Base-by-base conservation (phyloP, 2,888 invertebrate genomes). In the Luperina nickerlii region DNA sequence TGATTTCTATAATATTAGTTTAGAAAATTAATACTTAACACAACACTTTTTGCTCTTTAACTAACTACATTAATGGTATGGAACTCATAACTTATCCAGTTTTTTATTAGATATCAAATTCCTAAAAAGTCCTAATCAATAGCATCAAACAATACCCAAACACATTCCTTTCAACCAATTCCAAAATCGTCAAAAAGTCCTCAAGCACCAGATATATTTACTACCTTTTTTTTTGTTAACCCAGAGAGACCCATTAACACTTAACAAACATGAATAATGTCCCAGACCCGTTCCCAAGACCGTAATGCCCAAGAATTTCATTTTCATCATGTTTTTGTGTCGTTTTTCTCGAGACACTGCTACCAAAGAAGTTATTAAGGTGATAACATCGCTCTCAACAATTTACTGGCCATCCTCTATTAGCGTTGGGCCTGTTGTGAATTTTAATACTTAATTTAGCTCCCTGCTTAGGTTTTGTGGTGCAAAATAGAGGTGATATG, bases 291-390 rank as follows among this genome's bases (percentile, higher is more conserved):
- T 74, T 60, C 74, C 73, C 82, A 63, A 84, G 74, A 51, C 57
- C 87, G 76, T 83, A 85, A 88, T 81, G 81, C 66, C 62, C 78
- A 81, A 78, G 86, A 87, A 90, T 88, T 78, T 80, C 81, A 84
- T 81, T 83, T 82, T 76, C 87, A 88, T 84, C 86, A 86, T 84
- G 84, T 87, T 84, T 87, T 79, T 81, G 78, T 85, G 71, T 87
- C 85, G 83, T 92, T 93, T 93, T 93, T 92, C 90, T 86, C 86
- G 87, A 87, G 90, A 89, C 81, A 87, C 84, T 86, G 90, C 92
- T 94, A 93, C 94, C 93, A 93, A 96, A 95, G 94, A 95, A 95
- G 95, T 95, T 94, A 95, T 96, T 95, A 96, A 93, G 84, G 76
- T 75, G 96, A 96, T 95, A 95, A 87, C 89, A 96, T 96, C 95